Base-by-base conservation (phyloP, 1,140 invertebrate species). In the Acromyrmex charruanus region DNA sequence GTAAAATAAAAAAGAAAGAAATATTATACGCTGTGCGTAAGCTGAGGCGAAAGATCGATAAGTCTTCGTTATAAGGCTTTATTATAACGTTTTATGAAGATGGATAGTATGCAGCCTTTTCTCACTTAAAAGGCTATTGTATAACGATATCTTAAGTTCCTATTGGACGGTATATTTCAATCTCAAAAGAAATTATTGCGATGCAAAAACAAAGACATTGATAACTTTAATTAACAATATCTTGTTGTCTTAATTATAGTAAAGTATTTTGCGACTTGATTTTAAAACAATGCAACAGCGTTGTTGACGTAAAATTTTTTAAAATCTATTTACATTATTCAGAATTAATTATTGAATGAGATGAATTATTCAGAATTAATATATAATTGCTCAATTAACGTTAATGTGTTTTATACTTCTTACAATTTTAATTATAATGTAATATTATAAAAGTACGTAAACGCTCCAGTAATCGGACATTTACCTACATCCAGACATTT, bases 51-150 rank as follows among this genome's bases (percentile, higher is more conserved):
- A 44, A 53, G 28, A 51, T 79, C 59, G 28, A 80, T 80, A 68
- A 68, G 31, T 80, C 44, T 68, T 49, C 53, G 25, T 35, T 53
- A 18, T 25, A 68, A 68, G 12, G n/a, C 31, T 68, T 68, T 39
- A 31, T 79, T 66, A 68, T 31, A 35, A 31, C 21, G 18, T 53
- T 68, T 80, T 51, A 80, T 80, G 21, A 80, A 80, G 61, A 80
- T 80, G 61, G 61, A 80, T 68, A 68, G 61, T 53, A 51, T 53
- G 59, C 18, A 66, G 3, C 16, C 39, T 65, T 31, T 53, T 80
- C 25, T 80, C 18, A 16, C 3, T 18, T 53, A 53, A 35, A 14
- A 28, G n/a, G 53, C 6, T 49, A 44, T 44, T 77, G 12, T 39
- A 35, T 7, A 35, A 68, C 63, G n/a, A 21, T 68, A 49, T 14